A percentile compares a stretch with the other conserved stretches of the same genome.
These are phyloP conservation scores for Cyanoderma ruficeps DNA, from an alignment of 2,113 vertebrate species.

Conservation along the genomic window DNA sequence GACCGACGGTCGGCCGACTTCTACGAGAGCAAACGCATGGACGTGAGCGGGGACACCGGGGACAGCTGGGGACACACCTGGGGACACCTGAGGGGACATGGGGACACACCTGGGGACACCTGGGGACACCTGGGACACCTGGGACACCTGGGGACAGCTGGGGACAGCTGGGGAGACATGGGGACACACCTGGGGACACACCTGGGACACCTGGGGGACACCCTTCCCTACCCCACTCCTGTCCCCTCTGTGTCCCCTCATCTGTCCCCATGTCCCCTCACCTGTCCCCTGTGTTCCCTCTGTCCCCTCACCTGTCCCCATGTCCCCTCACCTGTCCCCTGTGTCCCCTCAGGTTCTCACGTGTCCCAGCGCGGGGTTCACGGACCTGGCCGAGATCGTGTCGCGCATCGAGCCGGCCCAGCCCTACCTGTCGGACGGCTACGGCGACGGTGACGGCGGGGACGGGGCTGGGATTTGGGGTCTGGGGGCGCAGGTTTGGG, in stretches of 20 bases:
- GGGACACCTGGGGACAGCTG: no score
- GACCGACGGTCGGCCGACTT: slow-evolving; percentile 88
- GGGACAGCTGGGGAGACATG: no score
- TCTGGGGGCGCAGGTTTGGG: no score
- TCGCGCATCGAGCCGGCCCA: neutral
- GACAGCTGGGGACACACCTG: no score
- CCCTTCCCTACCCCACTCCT: neutral
- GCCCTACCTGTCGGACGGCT: neutral
- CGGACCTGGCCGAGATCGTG: neutral
- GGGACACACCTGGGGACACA: neutral
- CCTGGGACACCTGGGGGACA: no score
- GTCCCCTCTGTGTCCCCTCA: neutral
- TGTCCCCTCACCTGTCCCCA: no score
- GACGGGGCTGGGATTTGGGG: neutral
- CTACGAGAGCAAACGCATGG: slow-evolving; percentile 86
- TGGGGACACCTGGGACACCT: no score
- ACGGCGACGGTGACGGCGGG: neutral
- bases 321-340: no score
- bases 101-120: no score
- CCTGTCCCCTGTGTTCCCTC: neutral
- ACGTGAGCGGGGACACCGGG: slow-evolving; percentile 75
- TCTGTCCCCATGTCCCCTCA: no score
- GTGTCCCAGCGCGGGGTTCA: neutral
- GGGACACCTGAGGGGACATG: no score
- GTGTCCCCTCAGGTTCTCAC: slow-evolving; percentile 15